A percentile compares a stretch with the other conserved stretches of the same genome.
phyloP scores from a whole-genome alignment of 1,140 invertebrate genomes.

The Anoplophora glabripennis region DNA sequence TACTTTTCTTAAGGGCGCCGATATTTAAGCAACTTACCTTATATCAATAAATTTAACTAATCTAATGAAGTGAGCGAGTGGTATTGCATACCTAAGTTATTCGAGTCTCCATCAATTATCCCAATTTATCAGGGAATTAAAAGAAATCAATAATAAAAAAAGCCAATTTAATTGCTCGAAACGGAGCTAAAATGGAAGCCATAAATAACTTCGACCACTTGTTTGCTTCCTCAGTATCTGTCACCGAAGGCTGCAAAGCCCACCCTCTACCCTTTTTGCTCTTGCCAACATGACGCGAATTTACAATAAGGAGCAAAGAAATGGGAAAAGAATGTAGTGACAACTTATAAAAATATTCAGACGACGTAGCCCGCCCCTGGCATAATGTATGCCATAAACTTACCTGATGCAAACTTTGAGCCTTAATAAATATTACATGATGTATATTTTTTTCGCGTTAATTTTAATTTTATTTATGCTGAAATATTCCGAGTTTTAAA shows the following conservation, averaged over 20 bases:
- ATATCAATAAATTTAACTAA: too few species aligned
- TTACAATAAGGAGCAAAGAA: conserved; percentile 19
- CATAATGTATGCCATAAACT: conserved; percentile 20
- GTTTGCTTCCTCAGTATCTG: conserved; percentile 32
- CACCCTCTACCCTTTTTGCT: conserved; percentile 15
- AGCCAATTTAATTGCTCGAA: conserved; percentile 31
- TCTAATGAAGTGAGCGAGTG: too few species aligned
- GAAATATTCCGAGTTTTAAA: too few species aligned
- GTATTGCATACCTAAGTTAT: too few species aligned
- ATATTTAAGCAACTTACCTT: too few species aligned
- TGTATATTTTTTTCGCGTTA: conserved; percentile 4
- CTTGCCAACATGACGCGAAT: conserved; percentile 20
- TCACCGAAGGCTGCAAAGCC: conserved; percentile 23
- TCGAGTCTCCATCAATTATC: neutral
- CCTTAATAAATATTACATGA: conserved; percentile 20
- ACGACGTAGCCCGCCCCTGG: conserved; percentile 11
- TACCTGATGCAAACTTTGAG: conserved; percentile 5
- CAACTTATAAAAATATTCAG: conserved; percentile 27
- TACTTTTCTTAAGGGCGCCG: too few species aligned
- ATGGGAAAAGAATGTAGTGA: conserved; percentile 19
- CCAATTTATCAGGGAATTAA: conserved; percentile 14
- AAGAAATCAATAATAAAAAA: conserved; percentile 20
- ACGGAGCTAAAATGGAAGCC: conserved; percentile 27
- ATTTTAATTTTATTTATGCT: too few species aligned
- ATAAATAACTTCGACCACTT: conserved; percentile 37